Conservation (phyloP, 1,140 invertebrate species). For the Zeugodacus cucurbitae region DNA sequence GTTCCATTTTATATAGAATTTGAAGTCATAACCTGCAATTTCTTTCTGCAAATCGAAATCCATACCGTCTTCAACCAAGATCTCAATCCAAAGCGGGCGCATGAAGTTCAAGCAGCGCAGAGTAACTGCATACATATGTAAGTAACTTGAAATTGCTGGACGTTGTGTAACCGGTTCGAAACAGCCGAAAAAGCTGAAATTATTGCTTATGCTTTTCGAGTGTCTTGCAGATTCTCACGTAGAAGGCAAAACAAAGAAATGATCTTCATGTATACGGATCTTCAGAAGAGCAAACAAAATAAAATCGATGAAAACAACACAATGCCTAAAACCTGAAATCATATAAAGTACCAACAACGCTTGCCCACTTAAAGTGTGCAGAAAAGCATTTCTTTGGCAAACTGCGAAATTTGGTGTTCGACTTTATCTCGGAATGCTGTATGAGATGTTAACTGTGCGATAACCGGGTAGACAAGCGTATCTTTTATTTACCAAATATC, state of each 20-base stretch:
- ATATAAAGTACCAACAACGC: not conserved
- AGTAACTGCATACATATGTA: not conserved
- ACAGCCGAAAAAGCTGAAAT: not conserved
- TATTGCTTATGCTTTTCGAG: not conserved
- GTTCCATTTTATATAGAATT: too few species aligned
- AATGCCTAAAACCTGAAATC: not conserved
- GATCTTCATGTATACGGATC: not conserved
- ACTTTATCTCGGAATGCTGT: conserved; percentile 8
- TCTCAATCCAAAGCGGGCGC: too few species aligned
- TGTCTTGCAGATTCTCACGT: not conserved
- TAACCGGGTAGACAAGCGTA: not conserved
- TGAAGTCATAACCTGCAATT: too few species aligned
- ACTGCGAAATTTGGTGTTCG: not conserved
- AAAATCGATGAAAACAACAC: not conserved
- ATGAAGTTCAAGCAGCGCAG: too few species aligned
- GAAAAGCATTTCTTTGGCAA: not conserved
- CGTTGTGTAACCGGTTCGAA: not conserved
- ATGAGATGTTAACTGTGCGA: not conserved
- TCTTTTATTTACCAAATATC: not conserved
- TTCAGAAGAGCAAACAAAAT: not conserved
- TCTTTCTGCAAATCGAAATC: too few species aligned
- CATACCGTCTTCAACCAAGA: too few species aligned
- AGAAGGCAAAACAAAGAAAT: not conserved
- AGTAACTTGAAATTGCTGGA: not conserved
- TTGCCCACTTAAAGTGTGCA: not conserved